These are phyloP conservation scores for Zosterops pallidus DNA, from an alignment of 2,113 vertebrate genomes.

Conservation along the genomic window DNA sequence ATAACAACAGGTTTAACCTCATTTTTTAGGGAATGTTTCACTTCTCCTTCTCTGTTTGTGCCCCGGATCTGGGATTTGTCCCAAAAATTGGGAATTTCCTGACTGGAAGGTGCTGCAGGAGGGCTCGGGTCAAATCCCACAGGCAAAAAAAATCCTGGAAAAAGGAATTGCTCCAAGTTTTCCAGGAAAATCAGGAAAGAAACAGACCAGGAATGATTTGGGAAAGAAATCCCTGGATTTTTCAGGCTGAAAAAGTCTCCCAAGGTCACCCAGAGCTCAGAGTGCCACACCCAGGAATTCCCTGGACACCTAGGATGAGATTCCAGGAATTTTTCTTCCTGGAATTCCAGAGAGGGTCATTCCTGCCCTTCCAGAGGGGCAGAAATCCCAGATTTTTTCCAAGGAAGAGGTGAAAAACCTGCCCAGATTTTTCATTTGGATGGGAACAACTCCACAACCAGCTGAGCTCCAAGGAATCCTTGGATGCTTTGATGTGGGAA, in stretches of 20 bases:
- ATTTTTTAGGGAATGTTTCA: neutral
- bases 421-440: neutral
- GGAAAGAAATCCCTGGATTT: neutral
- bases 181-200: neutral
- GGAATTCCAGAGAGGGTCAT: neutral
- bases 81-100: neutral
- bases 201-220: neutral
- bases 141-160: rapidly evolving
- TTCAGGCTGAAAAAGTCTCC: neutral
- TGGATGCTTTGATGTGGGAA: neutral
- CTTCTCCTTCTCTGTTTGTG: neutral
- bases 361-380: neutral
- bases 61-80: neutral
- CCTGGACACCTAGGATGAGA: neutral
- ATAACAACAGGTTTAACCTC: rapidly evolving
- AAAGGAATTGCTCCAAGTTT: neutral
- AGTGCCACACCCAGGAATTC: neutral
- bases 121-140: neutral
- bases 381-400: rapidly evolving
- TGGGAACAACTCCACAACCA: neutral
- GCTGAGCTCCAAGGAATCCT: neutral
- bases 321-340: neutral
- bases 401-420: neutral
- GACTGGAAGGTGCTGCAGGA: rapidly evolving
- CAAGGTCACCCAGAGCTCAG: neutral